Percentiles rank a stretch among this genome's conserved stretches.
Conservation (phyloP, 2,797 vertebrate species). For the Acropternis orthonyx region DNA sequence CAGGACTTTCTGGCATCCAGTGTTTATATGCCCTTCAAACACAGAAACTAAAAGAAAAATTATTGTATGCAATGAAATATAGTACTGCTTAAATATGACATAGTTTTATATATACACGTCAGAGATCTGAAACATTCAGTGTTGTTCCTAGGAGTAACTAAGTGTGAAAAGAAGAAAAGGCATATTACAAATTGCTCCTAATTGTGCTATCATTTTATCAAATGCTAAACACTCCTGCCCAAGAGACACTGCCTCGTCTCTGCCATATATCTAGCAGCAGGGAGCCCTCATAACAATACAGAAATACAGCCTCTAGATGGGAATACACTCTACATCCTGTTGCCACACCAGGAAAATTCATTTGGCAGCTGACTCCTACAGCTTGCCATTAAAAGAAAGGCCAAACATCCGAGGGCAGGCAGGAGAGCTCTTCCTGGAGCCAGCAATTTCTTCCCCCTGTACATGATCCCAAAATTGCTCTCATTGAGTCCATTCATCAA, state of each 20-base stretch:
- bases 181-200: background rate
- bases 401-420: background rate
- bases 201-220: background rate
- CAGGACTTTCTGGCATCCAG: background rate
- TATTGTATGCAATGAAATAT: background rate
- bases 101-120: background rate
- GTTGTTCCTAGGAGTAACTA: background rate
- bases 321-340: background rate
- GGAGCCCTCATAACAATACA: background rate
- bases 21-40: background rate
- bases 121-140: background rate
- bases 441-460: background rate
- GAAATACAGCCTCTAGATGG: background rate
- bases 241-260: background rate
- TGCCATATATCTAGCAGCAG: background rate
- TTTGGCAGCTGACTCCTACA: slow-evolving; percentile 10
- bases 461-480: background rate
- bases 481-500: background rate
- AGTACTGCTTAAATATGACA: background rate
- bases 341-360: background rate
- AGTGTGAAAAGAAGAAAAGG: background rate
- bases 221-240: background rate
- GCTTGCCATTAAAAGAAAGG: background rate
- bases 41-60: background rate
- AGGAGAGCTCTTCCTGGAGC: background rate